phyloP scores from a whole-genome alignment of 2,888 invertebrate genomes.

The Heliconius ismenius region DNA sequence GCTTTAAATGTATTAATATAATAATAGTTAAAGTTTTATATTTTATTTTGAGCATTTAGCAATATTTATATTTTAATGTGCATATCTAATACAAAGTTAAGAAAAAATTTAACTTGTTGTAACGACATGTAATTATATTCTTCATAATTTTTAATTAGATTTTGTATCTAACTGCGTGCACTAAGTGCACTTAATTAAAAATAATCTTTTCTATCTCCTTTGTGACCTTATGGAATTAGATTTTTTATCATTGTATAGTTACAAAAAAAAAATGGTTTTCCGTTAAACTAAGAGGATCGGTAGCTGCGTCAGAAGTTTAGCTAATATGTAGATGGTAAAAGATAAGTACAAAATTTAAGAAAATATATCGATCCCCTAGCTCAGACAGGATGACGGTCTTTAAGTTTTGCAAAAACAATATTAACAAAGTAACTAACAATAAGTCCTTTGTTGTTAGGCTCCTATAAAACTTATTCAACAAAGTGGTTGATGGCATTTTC shows the following conservation, averaged over 20 bases:
- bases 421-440: slow-evolving; percentile 19
- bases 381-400: not conserved
- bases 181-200: not conserved
- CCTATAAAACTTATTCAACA: slow-evolving; percentile 17
- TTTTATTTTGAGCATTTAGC: not conserved
- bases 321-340: not conserved
- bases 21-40: slow-evolving; percentile 16
- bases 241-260: not conserved
- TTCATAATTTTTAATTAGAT: not conserved
- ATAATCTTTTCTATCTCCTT: not conserved
- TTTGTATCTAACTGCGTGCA: no score
- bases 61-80: not conserved
- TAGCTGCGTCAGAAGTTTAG: not conserved
- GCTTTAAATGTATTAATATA: slow-evolving; percentile 36
- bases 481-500: slow-evolving; percentile 32
- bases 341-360: not conserved
- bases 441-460: not conserved
- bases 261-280: not conserved
- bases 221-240: not conserved
- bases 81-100: not conserved
- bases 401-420: not conserved
- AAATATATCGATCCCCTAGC: not conserved
- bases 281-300: not conserved
- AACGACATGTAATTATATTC: not conserved
- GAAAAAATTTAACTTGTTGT: not conserved